Conservation (phyloP, 1,140 invertebrate genomes). For the Rhizoglyphus robini region DNA sequence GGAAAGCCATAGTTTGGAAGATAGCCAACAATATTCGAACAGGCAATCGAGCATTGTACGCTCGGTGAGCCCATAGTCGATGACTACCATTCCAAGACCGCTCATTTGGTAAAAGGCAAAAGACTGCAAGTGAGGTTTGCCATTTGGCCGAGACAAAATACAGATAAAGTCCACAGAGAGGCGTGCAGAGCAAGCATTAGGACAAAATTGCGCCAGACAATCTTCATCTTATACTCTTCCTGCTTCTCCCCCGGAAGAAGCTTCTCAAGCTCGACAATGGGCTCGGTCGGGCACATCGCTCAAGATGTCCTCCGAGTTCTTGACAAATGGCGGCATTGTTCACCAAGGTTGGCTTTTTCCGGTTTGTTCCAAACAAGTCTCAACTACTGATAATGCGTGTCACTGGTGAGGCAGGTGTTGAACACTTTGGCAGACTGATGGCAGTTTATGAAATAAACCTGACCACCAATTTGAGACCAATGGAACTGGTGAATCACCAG, state of each 20-base stretch:
- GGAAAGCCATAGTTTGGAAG: slow-evolving; percentile 32
- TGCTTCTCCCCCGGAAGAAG: neutral
- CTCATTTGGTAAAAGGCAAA: slow-evolving; percentile 23
- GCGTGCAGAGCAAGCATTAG: slow-evolving; percentile 71
- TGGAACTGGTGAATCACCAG: too few species aligned
- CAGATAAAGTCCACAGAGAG: slow-evolving; percentile 67
- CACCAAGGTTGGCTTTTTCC: neutral
- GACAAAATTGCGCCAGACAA: slow-evolving; percentile 86
- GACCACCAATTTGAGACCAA: too few species aligned
- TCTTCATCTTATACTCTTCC: slow-evolving; percentile 36
- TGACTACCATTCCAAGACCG: slow-evolving; percentile 58
- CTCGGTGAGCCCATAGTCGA: slow-evolving; percentile 79
- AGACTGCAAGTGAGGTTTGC: slow-evolving; percentile 54
- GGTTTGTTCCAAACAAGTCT: too few species aligned
- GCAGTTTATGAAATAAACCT: too few species aligned
- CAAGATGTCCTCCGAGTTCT: neutral
- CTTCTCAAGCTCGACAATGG: neutral
- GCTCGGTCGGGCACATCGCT: slow-evolving; percentile 10
- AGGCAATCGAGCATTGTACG: slow-evolving; percentile 84
- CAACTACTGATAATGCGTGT: too few species aligned
- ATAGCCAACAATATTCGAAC: slow-evolving; percentile 58
- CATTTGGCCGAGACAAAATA: slow-evolving; percentile 61
- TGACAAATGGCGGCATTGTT: slow-evolving; percentile 14
- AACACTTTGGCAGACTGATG: too few species aligned
- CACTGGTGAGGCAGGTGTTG: too few species aligned